Conservation (phyloP, 2,888 invertebrate species). For the Drosophila setosimentum region DNA sequence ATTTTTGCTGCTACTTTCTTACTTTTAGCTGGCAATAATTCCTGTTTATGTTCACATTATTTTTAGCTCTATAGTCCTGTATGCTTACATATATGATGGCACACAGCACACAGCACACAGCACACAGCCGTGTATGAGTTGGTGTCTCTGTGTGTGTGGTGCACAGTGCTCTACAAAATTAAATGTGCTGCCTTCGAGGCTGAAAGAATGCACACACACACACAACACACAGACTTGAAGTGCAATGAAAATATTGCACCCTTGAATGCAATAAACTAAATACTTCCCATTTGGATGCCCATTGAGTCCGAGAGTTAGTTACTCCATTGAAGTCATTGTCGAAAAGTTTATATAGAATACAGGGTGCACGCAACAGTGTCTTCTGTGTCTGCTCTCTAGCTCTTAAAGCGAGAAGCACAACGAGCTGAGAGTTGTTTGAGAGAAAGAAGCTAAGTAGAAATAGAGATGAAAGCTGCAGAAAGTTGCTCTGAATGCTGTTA, state of each 20-base stretch:
- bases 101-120: slow-evolving; percentile 4
- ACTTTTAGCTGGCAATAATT: slow-evolving; percentile 70
- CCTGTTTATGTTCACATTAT: slow-evolving; percentile 76
- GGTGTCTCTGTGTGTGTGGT: not conserved
- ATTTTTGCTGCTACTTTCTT: slow-evolving; percentile 38
- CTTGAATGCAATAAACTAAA: slow-evolving; percentile 55
- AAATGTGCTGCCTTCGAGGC: slow-evolving; percentile 54
- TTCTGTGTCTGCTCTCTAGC: no score
- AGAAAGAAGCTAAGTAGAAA: not conserved
- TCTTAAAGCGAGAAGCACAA: not conserved
- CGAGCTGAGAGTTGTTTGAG: not conserved
- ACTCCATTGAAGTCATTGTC: slow-evolving; percentile 19
- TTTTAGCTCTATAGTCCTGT: slow-evolving; percentile 53
- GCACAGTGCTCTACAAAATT: slow-evolving; percentile 60
- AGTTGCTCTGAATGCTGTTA: not conserved
- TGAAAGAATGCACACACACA: not conserved
- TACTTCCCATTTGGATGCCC: slow-evolving; percentile 46
- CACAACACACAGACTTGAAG: slow-evolving; percentile 1
- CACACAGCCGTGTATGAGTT: not conserved
- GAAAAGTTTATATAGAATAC: not conserved
- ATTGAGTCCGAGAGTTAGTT: slow-evolving; percentile 35
- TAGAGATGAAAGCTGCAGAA: not conserved
- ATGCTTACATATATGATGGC: slow-evolving; percentile 22
- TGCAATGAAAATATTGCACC: slow-evolving; percentile 48
- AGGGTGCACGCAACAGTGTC: slow-evolving; percentile 7